Evolutionary conservation across 2,888 invertebrate genomes (phyloP).

Genomic region (Leptinotarsa haldemani): DNA sequence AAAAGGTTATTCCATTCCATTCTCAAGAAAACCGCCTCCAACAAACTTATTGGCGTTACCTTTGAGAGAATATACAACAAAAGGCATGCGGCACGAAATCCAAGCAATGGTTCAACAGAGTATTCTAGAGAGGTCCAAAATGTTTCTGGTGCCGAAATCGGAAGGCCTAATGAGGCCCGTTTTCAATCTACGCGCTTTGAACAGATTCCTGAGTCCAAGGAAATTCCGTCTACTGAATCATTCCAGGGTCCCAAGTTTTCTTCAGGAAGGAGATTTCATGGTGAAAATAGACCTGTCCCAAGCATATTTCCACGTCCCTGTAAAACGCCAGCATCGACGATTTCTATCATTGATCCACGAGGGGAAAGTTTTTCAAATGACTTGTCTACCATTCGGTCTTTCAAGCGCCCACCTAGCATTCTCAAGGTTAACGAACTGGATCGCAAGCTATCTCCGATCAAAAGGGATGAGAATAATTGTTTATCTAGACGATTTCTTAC

Average conservation of each 20-base stretch:
- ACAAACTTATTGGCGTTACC: constrained; percentile 1
- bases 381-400: constrained; percentile 44
- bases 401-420: constrained; percentile 38
- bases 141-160: constrained; percentile 30
- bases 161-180: constrained; percentile 36
- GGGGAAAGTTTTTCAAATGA: constrained; percentile 36
- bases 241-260: constrained; percentile 29
- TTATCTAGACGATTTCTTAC: constrained; percentile 43
- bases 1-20: constrained; percentile 42
- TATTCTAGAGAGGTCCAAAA: constrained; percentile 38
- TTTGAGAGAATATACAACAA: constrained; percentile 24
- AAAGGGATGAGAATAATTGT: constrained; percentile 39
- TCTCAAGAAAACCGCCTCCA: constrained; percentile 31
- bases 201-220: constrained; percentile 34
- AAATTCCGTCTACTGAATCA: constrained; percentile 39
- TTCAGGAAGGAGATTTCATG: constrained; percentile 35
- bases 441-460: constrained; percentile 30
- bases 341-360: constrained; percentile 37
- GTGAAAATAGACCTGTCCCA: constrained; percentile 33
- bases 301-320: constrained; percentile 39
- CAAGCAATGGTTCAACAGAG: constrained; percentile 29
- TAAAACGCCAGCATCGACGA: constrained; percentile 34
- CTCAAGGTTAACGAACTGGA: constrained; percentile 38
- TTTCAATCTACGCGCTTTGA: constrained; percentile 37
- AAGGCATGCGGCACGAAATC: constrained; percentile 31